Conservation (phyloP, 53 echinoderm and acorn worm genomes). For the Actinopyga echinites region DNA sequence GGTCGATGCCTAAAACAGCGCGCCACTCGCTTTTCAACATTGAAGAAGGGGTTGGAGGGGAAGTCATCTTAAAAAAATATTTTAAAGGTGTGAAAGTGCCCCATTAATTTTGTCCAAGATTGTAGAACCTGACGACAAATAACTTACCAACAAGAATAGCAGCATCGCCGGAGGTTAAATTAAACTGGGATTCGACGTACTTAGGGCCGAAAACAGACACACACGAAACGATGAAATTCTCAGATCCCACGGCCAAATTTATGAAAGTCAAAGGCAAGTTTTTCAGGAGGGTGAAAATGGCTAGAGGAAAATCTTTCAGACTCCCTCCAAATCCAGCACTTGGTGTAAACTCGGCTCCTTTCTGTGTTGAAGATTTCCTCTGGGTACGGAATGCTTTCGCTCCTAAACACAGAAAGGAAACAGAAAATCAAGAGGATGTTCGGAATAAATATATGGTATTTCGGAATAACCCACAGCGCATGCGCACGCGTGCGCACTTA, state of each 20-base stretch:
- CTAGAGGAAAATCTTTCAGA: constrained; percentile 73
- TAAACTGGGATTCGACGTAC: constrained; percentile 89
- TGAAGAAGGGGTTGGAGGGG: too few relatives aligned
- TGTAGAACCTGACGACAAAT: neutral
- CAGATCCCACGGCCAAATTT: constrained; percentile 62
- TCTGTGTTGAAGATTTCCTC: constrained; percentile 47
- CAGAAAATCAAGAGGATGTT: too few relatives aligned
- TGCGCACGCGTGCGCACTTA: too few relatives aligned
- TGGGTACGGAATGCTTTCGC: neutral
- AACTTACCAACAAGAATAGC: constrained; percentile 69
- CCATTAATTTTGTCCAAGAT: too few relatives aligned
- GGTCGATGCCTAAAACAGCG: neutral
- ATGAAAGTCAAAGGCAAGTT: constrained; percentile 76
- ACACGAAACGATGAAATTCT: constrained; percentile 83
- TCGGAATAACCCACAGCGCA: too few relatives aligned
- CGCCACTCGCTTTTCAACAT: neutral
- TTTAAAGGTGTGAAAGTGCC: neutral
- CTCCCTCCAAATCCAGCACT: constrained; percentile 34
- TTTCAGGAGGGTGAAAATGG: constrained; percentile 74
- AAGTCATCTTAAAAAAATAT: neutral
- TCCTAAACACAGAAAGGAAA: neutral
- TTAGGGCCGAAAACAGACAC: constrained; percentile 93
- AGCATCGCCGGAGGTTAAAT: constrained; percentile 77
- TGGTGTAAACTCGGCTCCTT: constrained; percentile 61
- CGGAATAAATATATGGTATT: too few relatives aligned